A percentile compares a stretch with the other conserved stretches of the same genome.
phyloP scores from a whole-genome alignment of 92 coral and sea anemone species.

The Zoanthus sansibaricus region DNA sequence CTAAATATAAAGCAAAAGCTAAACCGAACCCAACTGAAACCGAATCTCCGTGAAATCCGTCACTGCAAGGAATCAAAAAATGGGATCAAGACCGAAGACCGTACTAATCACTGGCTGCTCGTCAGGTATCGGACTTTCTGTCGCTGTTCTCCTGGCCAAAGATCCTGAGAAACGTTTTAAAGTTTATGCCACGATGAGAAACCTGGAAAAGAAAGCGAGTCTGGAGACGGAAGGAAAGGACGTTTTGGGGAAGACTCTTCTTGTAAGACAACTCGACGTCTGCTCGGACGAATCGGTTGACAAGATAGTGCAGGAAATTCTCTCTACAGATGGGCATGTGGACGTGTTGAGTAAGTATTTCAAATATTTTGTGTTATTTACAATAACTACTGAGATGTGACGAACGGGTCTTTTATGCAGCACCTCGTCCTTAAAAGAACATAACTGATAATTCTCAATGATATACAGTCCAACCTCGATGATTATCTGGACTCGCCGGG shows the following conservation, averaged over 20 bases:
- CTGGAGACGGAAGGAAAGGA: conserved; percentile 9
- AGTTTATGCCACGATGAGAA: conserved; percentile 93
- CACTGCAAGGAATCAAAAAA: too few species aligned
- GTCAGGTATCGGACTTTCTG: conserved; percentile 85
- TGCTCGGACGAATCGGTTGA: conserved; percentile 87
- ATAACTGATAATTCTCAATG: too few species aligned
- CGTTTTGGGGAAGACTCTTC: conserved; percentile 46
- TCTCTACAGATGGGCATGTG: conserved; percentile 69
- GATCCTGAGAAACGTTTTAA: conserved; percentile 83
- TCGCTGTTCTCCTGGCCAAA: conserved; percentile 87
- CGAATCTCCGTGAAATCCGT: too few species aligned
- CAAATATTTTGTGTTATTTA: too few species aligned
- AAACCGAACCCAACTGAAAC: too few species aligned
- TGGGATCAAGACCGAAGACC: conserved; percentile 26
- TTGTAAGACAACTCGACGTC: conserved; percentile 66
- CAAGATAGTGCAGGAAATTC: conserved; percentile 72
- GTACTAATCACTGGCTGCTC: conserved; percentile 95
- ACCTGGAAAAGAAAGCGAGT: conserved; percentile 73
- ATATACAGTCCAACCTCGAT: too few species aligned
- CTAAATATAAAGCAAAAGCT: too few species aligned
- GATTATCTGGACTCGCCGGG: too few species aligned
- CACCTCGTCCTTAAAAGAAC: too few species aligned
- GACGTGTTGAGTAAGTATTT: conserved; percentile 84
- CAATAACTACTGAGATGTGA: too few species aligned
- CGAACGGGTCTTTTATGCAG: too few species aligned